Base-by-base conservation (phyloP, 2,113 vertebrate species). In the Apteryx mantelli region DNA sequence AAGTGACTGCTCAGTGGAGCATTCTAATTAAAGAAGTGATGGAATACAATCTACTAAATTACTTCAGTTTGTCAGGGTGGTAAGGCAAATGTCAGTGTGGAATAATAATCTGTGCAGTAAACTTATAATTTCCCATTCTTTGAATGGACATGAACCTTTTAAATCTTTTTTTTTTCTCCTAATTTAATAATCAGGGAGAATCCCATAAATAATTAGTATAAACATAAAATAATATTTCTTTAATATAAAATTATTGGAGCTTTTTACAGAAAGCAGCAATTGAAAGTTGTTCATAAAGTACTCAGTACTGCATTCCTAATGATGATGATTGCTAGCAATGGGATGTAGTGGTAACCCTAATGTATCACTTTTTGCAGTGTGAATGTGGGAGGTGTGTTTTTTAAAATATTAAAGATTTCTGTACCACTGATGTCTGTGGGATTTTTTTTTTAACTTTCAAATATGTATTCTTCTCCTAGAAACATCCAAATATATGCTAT, bases 11-110 rank as follows among this genome's bases (percentile, higher is more conserved):
- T 94, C 89, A 94, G 55, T 2, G 75, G 89, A 94, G 93, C 95
- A 81, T 71, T 86, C 66, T 93, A 94, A 94, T 96, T 94, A 96
- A 95, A 95, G 89, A 77, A 88, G 82, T 81, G 84, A 77, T 78
- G 55, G 84, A 94, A 93, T 89, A 60, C 71, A 83, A 16, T 70
- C 84, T 55, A 70, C 46, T 91, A 55, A 89, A 95, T 95, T 95
- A 77, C 50, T 96, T 91, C 71, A 86, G 50, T 65, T 82, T 94
- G 86, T 88, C 93, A 95, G 89, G 58, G 82, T 82, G 66, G 26
- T 60, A 89, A 86, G 75, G 87, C 46, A 88, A 88, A 94, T 88
- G 71, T 71, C 77, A 74, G 60, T 9, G 11, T 64, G 77, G 40
- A 68, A 60, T 66, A 95, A 95, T 89, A 92, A 91, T 74, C 74